Evolutionary conservation across 2,888 invertebrate genomes (phyloP), one percentile per base, ranked within the genome.

Genomic region (Xestia ashworthii): DNA sequence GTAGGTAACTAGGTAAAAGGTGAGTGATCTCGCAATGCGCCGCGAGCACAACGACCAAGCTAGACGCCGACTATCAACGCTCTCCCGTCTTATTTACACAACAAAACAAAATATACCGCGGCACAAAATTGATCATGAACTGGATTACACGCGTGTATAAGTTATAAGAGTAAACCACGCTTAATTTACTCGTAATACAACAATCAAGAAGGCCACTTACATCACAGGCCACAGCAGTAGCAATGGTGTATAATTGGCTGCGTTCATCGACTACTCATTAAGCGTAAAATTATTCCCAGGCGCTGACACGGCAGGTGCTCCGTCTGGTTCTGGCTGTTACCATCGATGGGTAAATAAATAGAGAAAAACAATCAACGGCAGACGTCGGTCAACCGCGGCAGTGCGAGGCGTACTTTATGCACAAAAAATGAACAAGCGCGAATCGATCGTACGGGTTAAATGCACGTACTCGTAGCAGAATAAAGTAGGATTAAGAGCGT

Each of bases 1-100:
- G 81, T 90, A 90, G 91, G 90, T 92, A 92, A 92, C 89, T 93
- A 86, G 93, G 93, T 91, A 90, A 93, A 90, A 93, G 93, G 92
- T 93, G 92, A 93, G 90, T 91, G 92, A 88, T 89, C 92, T 89
- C 88, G 75, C 85, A 85, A 81, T 81, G 81, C 76, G 72, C 67
- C 76, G 55, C 32, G 73, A 81, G 70, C 78, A 82, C 68, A 69
- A 71, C 74, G 76, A 58, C 71, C 73, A 76, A 46, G 53, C 78
- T 74, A 82, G 62, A 71, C 64, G 38, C 64, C 64, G n/a, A 65
- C 70, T 81, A 83, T 84, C 77, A 72, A 78, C 75, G 80, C 67
- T 78, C 84, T 79, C 73, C 77, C 79, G 69, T 62, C 62, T 76
- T 83, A 80, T 81, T 83, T 86, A 79, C 78, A 76, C 67, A 74